Evolutionary conservation across 1,140 invertebrate genomes (phyloP).

Genomic region (Diploscapter pachys): DNA sequence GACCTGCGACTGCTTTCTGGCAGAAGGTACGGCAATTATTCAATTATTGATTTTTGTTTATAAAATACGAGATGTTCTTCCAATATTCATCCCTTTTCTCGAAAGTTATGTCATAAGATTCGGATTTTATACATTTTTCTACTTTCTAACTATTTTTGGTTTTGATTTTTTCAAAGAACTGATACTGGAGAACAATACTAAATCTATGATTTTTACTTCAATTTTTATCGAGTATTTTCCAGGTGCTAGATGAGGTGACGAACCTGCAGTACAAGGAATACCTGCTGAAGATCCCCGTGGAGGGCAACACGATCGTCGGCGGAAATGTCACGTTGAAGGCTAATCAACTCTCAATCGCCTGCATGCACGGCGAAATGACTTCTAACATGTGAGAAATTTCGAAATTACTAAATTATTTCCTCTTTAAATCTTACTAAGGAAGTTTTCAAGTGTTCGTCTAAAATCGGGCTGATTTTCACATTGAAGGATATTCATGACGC

Average conservation of each 20-base stretch:
- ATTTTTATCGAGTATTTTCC: not conserved
- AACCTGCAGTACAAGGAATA: slow-evolving; percentile 45
- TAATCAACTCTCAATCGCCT: slow-evolving; percentile 42
- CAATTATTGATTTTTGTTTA: no score
- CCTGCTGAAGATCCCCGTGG: slow-evolving; percentile 33
- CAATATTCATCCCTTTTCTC: no score
- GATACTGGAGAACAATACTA: no score
- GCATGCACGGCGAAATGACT: slow-evolving; percentile 55
- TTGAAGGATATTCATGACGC: no score
- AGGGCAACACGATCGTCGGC: slow-evolving; percentile 51
- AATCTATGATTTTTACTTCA: no score
- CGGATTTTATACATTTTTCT: no score
- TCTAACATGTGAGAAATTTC: not conserved
- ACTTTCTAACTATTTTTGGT: no score
- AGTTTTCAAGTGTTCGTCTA: not conserved
- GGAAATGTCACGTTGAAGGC: slow-evolving; percentile 48
- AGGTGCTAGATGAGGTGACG: slow-evolving; percentile 44
- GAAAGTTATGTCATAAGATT: no score
- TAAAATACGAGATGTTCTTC: no score
- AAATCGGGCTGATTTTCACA: slow-evolving; percentile 20
- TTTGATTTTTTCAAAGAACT: no score
- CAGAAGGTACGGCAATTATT: not conserved
- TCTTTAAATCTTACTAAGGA: no score
- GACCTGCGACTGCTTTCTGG: slow-evolving; percentile 2
- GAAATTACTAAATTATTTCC: not conserved